phyloP scores from a whole-genome alignment of 2,888 invertebrate genomes.

The Leucania comma region DNA sequence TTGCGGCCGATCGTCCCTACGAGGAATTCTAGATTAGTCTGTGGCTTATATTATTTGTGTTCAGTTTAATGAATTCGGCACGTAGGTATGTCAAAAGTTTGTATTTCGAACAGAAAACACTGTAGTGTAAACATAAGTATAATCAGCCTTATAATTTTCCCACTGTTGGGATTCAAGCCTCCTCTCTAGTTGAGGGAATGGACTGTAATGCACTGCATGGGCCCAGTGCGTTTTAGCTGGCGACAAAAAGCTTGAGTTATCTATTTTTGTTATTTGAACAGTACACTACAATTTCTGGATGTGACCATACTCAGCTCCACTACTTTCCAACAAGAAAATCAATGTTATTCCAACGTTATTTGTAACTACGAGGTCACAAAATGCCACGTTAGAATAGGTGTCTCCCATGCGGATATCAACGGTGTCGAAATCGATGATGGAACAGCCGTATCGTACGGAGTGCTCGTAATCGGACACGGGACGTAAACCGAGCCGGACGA shows the following conservation, averaged over 20 bases:
- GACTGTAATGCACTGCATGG: no score
- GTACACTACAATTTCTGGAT: background rate
- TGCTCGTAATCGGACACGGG: conserved; percentile 64
- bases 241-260: background rate
- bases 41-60: background rate
- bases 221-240: background rate
- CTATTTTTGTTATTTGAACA: background rate
- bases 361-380: conserved; percentile 10
- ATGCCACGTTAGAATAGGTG: conserved; percentile 24
- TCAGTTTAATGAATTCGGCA: background rate
- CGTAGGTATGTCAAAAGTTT: background rate
- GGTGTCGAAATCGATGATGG: conserved; percentile 60
- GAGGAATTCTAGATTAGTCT: background rate
- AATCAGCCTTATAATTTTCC: no score
- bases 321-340: background rate
- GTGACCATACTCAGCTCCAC: background rate
- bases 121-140: background rate
- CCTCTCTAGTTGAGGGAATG: no score
- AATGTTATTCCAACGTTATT: conserved; percentile 9
- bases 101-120: background rate
- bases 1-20: no score
- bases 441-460: conserved; percentile 57
- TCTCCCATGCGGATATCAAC: conserved; percentile 47
- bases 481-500: conserved; percentile 66
- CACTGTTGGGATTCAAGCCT: no score